Evolutionary conservation across 2,113 vertebrate genomes (phyloP), one percentile per base, ranked within the genome.

Genomic region (Phalacrocorax aristotelis): DNA sequence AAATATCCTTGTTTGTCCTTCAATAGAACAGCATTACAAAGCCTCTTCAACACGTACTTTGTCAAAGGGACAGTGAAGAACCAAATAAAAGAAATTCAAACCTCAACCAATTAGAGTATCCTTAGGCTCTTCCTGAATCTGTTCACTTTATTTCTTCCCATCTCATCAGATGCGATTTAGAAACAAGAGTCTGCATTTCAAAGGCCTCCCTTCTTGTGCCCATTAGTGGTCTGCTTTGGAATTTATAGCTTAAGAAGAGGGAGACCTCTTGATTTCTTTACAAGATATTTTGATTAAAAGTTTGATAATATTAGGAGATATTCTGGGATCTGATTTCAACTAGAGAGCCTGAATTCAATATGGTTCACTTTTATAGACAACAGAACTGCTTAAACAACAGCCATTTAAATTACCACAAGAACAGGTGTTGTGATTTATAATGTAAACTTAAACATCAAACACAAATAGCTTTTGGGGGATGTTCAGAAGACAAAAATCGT

Each of bases 1-100:
- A 97, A 97, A 96, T 95, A 93, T 91, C 97, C 97, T 97, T 98
- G 96, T 83, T 96, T 97, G 97, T 97, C 97, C 98, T 98, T 98
- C 97, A 98, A 83, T 52, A 90, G 72, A 97, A 96, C 86, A 92
- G 90, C 89, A 92, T 97, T 95, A 98, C 93, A 98, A 98, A 98
- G 97, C 91, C 96, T 97, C 96, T 97, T 97, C 95, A 95, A 76
- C 87, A 21, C 2, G 13, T 76, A 93, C 90, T 96, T 97, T 96
- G 93, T 98, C 96, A 98, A 98, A 98, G 90, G 84, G 93, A 93
- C 77, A 95, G 93, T 34, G 88, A 98, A 93, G 77, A 97, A 95
- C 75, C 84, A 97, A 98, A 97, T 91, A 95, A 97, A 96, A 94
- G 93, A 93, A 90, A 91, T 88, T 96, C 96, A 96, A 97, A 95